Conservation (phyloP, 2,797 vertebrate species). For the Mus caroli region DNA sequence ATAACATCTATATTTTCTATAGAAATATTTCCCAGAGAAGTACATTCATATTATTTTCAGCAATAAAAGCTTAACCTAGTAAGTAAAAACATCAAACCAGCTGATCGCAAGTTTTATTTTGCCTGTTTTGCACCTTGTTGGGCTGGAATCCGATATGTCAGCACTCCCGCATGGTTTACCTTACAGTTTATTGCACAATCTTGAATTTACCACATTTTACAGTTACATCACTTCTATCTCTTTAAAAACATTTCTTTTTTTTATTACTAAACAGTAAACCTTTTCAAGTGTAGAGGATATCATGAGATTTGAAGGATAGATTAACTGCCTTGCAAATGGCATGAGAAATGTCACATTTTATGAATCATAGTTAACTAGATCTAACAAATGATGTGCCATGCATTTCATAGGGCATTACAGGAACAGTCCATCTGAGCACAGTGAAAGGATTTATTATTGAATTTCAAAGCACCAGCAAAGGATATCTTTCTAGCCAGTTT, state of each 20-base stretch:
- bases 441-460: background rate
- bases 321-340: conserved; percentile 76
- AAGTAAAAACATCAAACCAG: background rate
- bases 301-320: conserved; percentile 71
- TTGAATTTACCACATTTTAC: conserved; percentile 61
- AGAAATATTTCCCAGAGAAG: background rate
- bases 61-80: background rate
- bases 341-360: conserved; percentile 79
- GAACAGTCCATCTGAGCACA: background rate
- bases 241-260: conserved; percentile 69
- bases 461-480: conserved; percentile 54
- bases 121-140: conserved; percentile 56
- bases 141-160: conserved; percentile 62
- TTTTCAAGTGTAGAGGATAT: conserved; percentile 68
- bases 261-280: conserved; percentile 78
- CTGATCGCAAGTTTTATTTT: conserved; percentile 47
- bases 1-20: background rate
- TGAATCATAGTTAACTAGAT: conserved; percentile 79
- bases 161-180: conserved; percentile 15
- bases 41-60: conserved; percentile 21
- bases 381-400: conserved; percentile 64
- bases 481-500: conserved; percentile 27
- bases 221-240: conserved; percentile 40
- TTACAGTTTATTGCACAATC: conserved; percentile 56
- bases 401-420: conserved; percentile 66